These are phyloP conservation scores for Oeneis ivallda DNA, from an alignment of 2,888 invertebrate species.

Conservation along the genomic window DNA sequence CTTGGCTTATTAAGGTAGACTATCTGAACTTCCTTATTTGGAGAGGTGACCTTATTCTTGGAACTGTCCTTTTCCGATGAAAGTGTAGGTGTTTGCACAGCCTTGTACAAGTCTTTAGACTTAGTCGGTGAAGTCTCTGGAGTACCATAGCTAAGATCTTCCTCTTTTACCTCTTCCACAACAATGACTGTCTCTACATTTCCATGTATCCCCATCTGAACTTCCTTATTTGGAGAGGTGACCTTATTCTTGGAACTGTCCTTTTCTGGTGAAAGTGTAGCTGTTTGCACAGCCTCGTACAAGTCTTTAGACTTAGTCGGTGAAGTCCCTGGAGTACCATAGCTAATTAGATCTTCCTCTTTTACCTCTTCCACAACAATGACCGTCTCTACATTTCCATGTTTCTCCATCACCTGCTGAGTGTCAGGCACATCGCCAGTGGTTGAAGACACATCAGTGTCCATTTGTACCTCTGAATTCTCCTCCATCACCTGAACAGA, in stretches of 20 bases:
- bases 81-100: conserved; percentile 9
- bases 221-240: conserved; percentile 19
- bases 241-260: not conserved
- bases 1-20: not conserved
- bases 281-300: conserved; percentile 5
- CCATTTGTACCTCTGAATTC: conserved; percentile 65
- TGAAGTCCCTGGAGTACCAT: conserved; percentile 39
- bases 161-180: conserved; percentile 62
- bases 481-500: conserved; percentile 70
- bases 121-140: conserved; percentile 17
- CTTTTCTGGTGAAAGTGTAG: conserved; percentile 16
- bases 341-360: conserved; percentile 45
- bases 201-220: conserved; percentile 47
- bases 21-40: conserved; percentile 16
- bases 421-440: conserved; percentile 61
- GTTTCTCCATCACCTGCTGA: conserved; percentile 57
- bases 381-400: conserved; percentile 63
- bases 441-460: conserved; percentile 71
- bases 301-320: conserved; percentile 20
- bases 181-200: conserved; percentile 65
- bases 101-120: conserved; percentile 21
- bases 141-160: conserved; percentile 43
- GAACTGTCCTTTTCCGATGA: conserved; percentile 9
- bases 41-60: conserved; percentile 5
- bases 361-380: conserved; percentile 64